Evolutionary conservation across 1,140 invertebrate genomes (phyloP).

Genomic region (Caenorhabditis elegans): WBcel235 BX284602.5:8769001-8769500

Average conservation of each 20-base stretch:
- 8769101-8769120: no score
- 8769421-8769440: no score
- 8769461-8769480: no score
- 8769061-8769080: no score
- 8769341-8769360: not conserved
- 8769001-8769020: no score
- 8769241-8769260: not conserved
- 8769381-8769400: not conserved
- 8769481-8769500: not conserved
- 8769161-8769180: not conserved
- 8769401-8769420: no score
- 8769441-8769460: no score
- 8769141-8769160: no score
- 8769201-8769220: not conserved
- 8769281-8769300: conserved; percentile 22
- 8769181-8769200: conserved; percentile 28
- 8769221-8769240: not conserved
- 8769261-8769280: not conserved
- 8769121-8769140: no score
- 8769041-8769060: no score
- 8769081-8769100: no score
- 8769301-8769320: not conserved
- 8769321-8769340: not conserved
- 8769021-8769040: no score
- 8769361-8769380: not conserved